Base-by-base conservation (phyloP, 2,797 vertebrate species). In the Molossus alvarezi region DNA sequence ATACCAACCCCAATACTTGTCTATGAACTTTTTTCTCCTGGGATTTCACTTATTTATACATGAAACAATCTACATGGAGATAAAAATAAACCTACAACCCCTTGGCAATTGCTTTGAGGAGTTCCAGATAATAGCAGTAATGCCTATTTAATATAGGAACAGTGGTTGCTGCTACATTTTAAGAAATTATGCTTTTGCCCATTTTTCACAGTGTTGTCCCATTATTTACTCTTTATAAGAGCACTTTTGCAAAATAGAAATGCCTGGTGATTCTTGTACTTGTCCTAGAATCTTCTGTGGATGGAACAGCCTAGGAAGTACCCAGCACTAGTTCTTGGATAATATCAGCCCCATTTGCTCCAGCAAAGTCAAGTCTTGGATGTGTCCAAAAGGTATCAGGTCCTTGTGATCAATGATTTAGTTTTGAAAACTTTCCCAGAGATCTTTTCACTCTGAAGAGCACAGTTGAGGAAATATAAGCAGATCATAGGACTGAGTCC, bases 171-270 rank as follows among this genome's bases (percentile, higher is more conserved):
- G 41, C 93, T 13, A 9, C 65, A 29, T 81, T 53, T 84, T 57
- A 72, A 95, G 13, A 88, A 25, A 91, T 77, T 51, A 75, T 45
- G 71, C 45, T 33, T 94, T 79, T 88, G 13, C 29, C 20, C n/a
- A 29, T 25, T 72, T 83, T 88, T 53, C 33, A 84, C 12, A 80
- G 29, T 12, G 53, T 62, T 71, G 33, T 91, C 37, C 64, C 62
- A 65, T 55, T 89, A 58, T 77, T 91, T 69, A 58, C 29, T 72
- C 51, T 41, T 77, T 21, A 58, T 64, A 23, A 73, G 33, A 67
- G 20, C 25, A 6, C 53, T 75, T 73, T 79, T 88, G 15, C 41
- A 97, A 90, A 96, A 91, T 33, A 83, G 45, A 60, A 94, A 80
- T 81, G 37, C 23, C 60, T 83, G 33, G 57, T 79, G 69, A 58